Evolutionary conservation across 2,113 vertebrate genomes (phyloP).

Genomic region (Dromiciops gliroides): DNA sequence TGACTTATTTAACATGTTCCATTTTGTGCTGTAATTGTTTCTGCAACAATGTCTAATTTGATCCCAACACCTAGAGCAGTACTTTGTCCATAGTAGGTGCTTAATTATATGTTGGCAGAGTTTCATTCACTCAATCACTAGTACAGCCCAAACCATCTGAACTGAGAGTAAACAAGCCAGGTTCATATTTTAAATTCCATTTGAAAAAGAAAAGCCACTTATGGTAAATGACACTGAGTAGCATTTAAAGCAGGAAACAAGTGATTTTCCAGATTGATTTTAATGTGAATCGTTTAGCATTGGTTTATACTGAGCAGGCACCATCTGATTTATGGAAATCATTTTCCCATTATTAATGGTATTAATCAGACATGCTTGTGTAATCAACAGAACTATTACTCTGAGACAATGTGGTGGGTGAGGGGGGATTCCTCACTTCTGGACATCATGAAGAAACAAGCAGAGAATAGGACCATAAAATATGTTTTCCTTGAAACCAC

Average conservation of each 20-base stretch:
- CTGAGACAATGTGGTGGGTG: not conserved
- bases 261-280: slow-evolving; percentile 3
- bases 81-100: not conserved
- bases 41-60: not conserved
- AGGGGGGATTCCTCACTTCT: not conserved
- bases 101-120: not conserved
- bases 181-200: slow-evolving; percentile 15
- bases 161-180: not conserved
- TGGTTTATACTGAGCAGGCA: not conserved
- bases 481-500: not conserved
- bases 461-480: not conserved
- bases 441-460: not conserved
- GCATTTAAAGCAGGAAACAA: not conserved
- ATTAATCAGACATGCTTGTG: slow-evolving; percentile 6
- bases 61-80: not conserved
- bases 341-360: not conserved
- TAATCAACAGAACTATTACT: slow-evolving; percentile 33
- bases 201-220: not conserved
- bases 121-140: not conserved
- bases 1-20: not conserved
- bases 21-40: not conserved
- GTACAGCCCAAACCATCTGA: not conserved
- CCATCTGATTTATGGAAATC: slow-evolving; percentile 13
- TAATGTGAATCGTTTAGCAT: not conserved
- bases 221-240: not conserved